Percentiles rank a stretch among this genome's conserved stretches.
phyloP scores from a whole-genome alignment of 2,113 vertebrate genomes.

The Prunella himalayana region DNA sequence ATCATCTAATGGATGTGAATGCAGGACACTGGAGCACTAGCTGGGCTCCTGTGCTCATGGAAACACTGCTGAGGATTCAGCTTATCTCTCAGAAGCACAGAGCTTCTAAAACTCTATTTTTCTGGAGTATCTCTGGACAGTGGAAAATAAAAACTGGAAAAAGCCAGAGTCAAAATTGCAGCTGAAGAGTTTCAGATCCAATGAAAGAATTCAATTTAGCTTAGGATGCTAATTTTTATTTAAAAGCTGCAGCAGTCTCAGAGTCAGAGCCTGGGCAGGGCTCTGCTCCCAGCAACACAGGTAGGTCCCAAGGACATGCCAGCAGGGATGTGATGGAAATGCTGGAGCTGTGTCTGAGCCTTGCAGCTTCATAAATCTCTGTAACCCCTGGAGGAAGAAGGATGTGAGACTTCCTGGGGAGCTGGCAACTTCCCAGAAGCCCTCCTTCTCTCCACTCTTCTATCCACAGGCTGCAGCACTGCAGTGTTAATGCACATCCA shows the following conservation, averaged over 20 bases:
- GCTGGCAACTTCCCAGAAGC: neutral
- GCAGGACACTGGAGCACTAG: neutral
- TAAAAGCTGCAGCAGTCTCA: neutral
- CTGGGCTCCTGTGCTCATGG: neutral
- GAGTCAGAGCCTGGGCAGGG: neutral
- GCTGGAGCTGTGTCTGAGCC: neutral
- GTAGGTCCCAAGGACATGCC: neutral
- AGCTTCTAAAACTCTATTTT: neutral
- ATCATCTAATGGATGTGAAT: conserved; percentile 11
- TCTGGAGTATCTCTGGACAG: neutral
- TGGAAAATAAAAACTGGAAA: neutral
- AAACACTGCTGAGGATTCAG: neutral
- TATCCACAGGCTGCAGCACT: neutral
- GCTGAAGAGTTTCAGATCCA: neutral
- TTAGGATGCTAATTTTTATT: neutral
- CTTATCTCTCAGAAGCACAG: conserved; percentile 41
- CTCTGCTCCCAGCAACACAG: neutral
- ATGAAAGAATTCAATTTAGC: neutral
- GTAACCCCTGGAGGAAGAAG: neutral
- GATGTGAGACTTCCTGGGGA: neutral
- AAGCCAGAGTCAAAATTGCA: neutral
- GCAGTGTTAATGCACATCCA: neutral
- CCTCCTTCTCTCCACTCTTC: neutral
- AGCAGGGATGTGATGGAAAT: neutral
- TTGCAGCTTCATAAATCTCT: neutral